These are phyloP conservation scores for Itoplectis maculator DNA, from an alignment of 2,888 invertebrate genomes.

Conservation along the genomic window DNA sequence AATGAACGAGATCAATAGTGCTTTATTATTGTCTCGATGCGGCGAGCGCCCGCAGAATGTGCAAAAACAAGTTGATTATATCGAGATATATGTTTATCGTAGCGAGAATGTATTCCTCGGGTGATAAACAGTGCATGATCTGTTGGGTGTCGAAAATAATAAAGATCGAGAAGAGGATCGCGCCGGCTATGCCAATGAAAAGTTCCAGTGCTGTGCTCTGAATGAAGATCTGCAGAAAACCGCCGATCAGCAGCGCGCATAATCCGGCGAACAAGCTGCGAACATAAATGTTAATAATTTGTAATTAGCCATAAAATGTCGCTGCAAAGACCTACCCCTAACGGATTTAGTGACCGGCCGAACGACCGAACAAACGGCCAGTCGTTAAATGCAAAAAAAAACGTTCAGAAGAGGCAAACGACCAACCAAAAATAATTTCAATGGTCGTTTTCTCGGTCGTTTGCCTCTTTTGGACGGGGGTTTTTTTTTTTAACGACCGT, in stretches of 20 bases:
- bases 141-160: constrained; percentile 94
- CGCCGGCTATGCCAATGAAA: constrained; percentile 90
- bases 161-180: constrained; percentile 92
- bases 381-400: too few species aligned
- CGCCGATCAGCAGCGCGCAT: constrained; percentile 89
- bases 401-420: too few species aligned
- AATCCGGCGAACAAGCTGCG: constrained; percentile 89
- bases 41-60: constrained; percentile 91
- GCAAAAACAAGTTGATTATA: constrained; percentile 93
- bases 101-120: constrained; percentile 95
- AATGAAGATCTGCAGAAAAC: constrained; percentile 91
- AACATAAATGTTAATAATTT: constrained; percentile 58
- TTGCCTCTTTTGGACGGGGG: too few species aligned
- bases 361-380: too few species aligned
- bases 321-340: too few species aligned
- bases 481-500: too few species aligned
- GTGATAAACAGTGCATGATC: constrained; percentile 92
- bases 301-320: too few species aligned
- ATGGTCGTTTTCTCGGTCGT: too few species aligned
- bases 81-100: constrained; percentile 95
- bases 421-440: too few species aligned
- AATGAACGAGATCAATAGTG: background rate
- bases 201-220: constrained; percentile 90
- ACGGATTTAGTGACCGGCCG: too few species aligned
- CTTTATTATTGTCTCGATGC: constrained; percentile 83